Percentiles rank a stretch among this genome's conserved stretches.
Conservation (phyloP, 2,113 vertebrate genomes). For the Poeciliopsis retropinna region DNA sequence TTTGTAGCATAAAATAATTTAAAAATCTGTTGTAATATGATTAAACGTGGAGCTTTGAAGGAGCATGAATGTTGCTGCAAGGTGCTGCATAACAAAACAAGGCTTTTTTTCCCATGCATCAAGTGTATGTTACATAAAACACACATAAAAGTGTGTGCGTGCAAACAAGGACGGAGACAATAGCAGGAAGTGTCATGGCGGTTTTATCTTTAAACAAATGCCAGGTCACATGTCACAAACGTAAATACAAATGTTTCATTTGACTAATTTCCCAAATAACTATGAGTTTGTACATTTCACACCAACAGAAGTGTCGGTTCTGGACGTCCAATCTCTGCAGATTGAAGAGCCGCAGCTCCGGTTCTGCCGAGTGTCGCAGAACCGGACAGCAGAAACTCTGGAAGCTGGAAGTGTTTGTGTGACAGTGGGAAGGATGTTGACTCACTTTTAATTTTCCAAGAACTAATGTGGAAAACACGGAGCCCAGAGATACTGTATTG, state of each 20-base stretch:
- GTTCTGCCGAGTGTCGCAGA: conserved; percentile 23
- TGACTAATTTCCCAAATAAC: background rate
- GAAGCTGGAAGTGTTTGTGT: conserved; percentile 44
- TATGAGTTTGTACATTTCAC: background rate
- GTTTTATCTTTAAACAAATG: conserved; percentile 37
- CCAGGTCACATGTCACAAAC: conserved; percentile 14
- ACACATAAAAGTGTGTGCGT: conserved; percentile 14
- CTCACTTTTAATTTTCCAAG: conserved; percentile 57
- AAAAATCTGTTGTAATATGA: background rate
- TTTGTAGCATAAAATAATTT: background rate
- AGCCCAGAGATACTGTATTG: conserved; percentile 53
- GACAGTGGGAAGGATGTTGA: conserved; percentile 73
- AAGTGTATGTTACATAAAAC: conserved; percentile 37
- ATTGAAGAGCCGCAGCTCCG: conserved; percentile 6
- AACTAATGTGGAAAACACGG: conserved; percentile 58
- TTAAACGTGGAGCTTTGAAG: background rate
- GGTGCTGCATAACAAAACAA: too few species aligned
- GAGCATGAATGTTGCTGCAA: background rate
- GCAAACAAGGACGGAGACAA: conserved; percentile 56
- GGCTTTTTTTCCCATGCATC: background rate
- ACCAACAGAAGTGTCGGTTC: conserved; percentile 48
- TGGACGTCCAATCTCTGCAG: conserved; percentile 10
- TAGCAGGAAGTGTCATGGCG: conserved; percentile 65
- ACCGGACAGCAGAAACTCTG: conserved; percentile 33
- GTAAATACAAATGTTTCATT: background rate